phyloP scores from a whole-genome alignment of 2,797 vertebrate species.

The Etheostoma perlongum region DNA sequence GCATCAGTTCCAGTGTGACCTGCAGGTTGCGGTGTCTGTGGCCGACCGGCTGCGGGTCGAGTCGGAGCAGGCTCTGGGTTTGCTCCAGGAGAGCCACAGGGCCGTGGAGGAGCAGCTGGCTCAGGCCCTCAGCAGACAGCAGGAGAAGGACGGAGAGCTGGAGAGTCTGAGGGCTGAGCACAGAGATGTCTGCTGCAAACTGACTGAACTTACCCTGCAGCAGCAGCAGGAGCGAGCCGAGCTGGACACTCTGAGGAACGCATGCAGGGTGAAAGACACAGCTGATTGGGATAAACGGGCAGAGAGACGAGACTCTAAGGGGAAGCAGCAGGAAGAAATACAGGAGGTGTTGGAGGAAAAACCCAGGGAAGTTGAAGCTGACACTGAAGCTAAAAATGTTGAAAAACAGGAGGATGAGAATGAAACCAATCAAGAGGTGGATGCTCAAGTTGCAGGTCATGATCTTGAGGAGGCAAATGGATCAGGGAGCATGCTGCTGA shows the following conservation, averaged over 20 bases:
- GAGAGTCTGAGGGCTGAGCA: constrained; percentile 70
- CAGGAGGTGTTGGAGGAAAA: constrained; percentile 21
- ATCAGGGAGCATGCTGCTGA: constrained; percentile 44
- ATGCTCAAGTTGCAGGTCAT: neutral
- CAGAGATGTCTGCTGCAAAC: constrained; percentile 54
- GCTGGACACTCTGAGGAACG: constrained; percentile 40
- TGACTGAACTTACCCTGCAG: constrained; percentile 60
- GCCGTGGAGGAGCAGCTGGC: constrained; percentile 69
- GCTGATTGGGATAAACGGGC: constrained; percentile 4
- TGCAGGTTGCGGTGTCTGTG: constrained; percentile 84
- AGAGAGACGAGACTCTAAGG: constrained; percentile 26
- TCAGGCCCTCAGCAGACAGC: constrained; percentile 60
- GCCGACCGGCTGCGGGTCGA: constrained; percentile 81
- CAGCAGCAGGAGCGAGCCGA: constrained; percentile 53
- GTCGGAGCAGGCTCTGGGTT: constrained; percentile 74
- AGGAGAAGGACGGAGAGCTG: constrained; percentile 67
- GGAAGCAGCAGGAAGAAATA: neutral
- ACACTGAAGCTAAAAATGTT: constrained; percentile 8
- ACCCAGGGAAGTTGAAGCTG: neutral
- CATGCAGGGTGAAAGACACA: constrained; percentile 7
- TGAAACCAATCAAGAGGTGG: constrained; percentile 11
- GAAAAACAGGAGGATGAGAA: constrained; percentile 33
- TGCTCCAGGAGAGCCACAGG: constrained; percentile 65
- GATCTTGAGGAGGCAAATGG: constrained; percentile 40
- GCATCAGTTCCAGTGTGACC: constrained; percentile 85